Conservation (phyloP, 2,888 invertebrate genomes). For the Metacarcinus magister region DNA sequence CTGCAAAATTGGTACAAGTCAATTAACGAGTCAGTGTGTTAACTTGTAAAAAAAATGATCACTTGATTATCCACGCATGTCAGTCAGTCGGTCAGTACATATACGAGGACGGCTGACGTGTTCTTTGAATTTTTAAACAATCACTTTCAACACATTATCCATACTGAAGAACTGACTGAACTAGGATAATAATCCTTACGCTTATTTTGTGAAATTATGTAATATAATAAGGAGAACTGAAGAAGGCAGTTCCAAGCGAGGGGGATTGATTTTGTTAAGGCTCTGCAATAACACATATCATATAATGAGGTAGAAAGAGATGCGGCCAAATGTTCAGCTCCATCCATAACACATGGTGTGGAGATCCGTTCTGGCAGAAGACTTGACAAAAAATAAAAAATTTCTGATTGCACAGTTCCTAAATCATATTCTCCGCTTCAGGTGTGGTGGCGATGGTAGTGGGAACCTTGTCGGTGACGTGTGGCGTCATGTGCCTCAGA, state of each 20-base stretch:
- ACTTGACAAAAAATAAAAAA: neutral
- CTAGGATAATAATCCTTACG: neutral
- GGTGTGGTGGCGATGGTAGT: slow-evolving; percentile 72
- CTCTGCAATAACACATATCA: too few species aligned
- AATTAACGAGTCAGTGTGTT: neutral
- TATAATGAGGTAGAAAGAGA: too few species aligned
- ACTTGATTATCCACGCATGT: neutral
- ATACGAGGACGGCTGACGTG: neutral
- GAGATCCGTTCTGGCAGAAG: too few species aligned
- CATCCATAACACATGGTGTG: too few species aligned
- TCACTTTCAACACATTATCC: neutral
- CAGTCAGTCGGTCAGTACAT: neutral
- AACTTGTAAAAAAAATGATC: neutral
- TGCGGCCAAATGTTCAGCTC: too few species aligned
- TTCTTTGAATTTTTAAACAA: neutral
- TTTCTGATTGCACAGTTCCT: neutral
- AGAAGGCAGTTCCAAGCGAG: too few species aligned
- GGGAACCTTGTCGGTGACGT: slow-evolving; percentile 68
- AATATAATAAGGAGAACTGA: too few species aligned
- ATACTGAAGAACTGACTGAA: neutral
- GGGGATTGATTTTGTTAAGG: too few species aligned
- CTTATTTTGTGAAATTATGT: neutral
- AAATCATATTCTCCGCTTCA: neutral
- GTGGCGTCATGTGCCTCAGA: slow-evolving; percentile 72
- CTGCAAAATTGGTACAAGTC: neutral